Evolutionary conservation across 2,797 vertebrate genomes (phyloP).

Genomic region (Leuciscus waleckii): DNA sequence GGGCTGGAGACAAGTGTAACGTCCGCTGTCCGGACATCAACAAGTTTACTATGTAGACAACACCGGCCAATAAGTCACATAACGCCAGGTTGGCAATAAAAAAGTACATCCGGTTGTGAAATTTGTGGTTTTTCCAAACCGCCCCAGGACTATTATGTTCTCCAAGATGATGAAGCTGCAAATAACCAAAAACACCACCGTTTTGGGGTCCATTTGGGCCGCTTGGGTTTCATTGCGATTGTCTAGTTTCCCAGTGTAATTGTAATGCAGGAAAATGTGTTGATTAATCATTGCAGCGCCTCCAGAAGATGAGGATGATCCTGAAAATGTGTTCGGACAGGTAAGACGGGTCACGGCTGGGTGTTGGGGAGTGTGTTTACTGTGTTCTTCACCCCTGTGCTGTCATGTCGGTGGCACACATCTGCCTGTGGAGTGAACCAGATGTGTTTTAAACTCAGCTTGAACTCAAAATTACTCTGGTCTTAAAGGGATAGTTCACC

Average conservation of each 20-base stretch:
- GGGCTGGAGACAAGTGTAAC: conserved; percentile 82
- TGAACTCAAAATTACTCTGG: neutral
- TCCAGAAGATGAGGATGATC: conserved; percentile 27
- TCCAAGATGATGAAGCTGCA: conserved; percentile 92
- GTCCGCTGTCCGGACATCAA: conserved; percentile 91
- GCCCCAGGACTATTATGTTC: conserved; percentile 91
- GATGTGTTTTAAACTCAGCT: neutral
- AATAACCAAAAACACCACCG: conserved; percentile 81
- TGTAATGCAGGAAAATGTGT: conserved; percentile 83
- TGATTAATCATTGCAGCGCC: conserved; percentile 62
- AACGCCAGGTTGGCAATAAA: conserved; percentile 97
- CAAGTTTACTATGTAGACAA: conserved; percentile 90
- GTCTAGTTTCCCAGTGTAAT: conserved; percentile 88
- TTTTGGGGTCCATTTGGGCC: conserved; percentile 70
- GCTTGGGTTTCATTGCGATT: conserved; percentile 67
- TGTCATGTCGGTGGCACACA: conserved; percentile 21
- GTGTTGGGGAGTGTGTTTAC: neutral
- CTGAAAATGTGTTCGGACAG: neutral
- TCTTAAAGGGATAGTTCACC: neutral
- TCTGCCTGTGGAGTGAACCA: conserved; percentile 22
- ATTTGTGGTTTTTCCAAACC: conserved; percentile 94
- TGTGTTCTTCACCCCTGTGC: neutral
- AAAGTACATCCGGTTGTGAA: conserved; percentile 98
- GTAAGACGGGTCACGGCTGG: neutral
- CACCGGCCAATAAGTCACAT: conserved; percentile 91